Evolutionary conservation across 1,140 invertebrate species (phyloP).

Genomic region (Artemia franciscana): DNA sequence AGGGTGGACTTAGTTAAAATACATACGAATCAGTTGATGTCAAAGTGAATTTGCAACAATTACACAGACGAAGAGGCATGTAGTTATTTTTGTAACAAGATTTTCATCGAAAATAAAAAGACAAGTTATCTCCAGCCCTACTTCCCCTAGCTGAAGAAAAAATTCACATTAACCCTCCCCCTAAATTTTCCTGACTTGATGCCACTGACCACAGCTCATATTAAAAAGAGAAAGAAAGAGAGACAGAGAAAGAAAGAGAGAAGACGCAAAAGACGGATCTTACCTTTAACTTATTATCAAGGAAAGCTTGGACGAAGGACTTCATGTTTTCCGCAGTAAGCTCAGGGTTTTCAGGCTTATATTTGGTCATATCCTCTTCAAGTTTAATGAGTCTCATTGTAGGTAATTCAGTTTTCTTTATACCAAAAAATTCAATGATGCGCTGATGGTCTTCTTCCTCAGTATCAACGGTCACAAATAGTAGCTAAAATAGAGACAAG

Average conservation of each 20-base stretch:
- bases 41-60: no score
- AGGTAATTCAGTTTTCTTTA: slow-evolving; percentile 77
- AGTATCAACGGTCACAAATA: slow-evolving; percentile 86
- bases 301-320: slow-evolving; percentile 61
- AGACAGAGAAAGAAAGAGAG: neutral
- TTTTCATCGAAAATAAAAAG: no score
- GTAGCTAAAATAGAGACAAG: slow-evolving; percentile 26
- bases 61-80: no score
- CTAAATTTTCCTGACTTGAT: no score
- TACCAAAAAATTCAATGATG: slow-evolving; percentile 97
- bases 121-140: no score
- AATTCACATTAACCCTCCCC: neutral
- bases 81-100: no score
- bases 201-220: neutral
- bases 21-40: no score
- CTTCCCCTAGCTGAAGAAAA: no score
- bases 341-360: slow-evolving; percentile 63
- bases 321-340: slow-evolving; percentile 48
- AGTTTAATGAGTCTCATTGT: slow-evolving; percentile 76
- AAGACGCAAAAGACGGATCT: slow-evolving; percentile 17
- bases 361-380: slow-evolving; percentile 96
- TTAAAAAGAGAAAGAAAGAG: no score
- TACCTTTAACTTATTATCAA: slow-evolving; percentile 83
- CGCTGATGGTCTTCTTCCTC: slow-evolving; percentile 86
- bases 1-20: no score